phyloP scores from a whole-genome alignment of 2,888 invertebrate species.

The Drosophila anomelani region DNA sequence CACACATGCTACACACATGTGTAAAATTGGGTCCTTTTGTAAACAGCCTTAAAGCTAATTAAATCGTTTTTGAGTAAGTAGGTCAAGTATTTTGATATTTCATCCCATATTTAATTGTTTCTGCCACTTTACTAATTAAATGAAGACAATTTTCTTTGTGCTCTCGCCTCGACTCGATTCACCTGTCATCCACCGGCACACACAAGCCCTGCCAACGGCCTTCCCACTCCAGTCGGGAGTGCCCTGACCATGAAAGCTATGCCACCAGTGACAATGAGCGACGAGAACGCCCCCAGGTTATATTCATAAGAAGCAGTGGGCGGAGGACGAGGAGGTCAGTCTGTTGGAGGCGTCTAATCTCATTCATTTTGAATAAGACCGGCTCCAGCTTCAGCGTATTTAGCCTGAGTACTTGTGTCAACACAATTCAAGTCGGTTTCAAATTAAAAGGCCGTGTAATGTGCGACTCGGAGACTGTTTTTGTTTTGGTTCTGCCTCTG shows the following conservation, averaged over 20 bases:
- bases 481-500: constrained; percentile 37
- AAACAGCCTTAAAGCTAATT: constrained; percentile 30
- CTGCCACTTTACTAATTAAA: constrained; percentile 64
- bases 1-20: not conserved
- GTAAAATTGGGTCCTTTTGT: not conserved
- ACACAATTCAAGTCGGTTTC: constrained; percentile 45
- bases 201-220: not conserved
- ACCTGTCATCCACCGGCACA: constrained; percentile 17
- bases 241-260: constrained; percentile 27
- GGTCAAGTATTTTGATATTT: constrained; percentile 48
- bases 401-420: constrained; percentile 49
- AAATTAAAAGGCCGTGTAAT: constrained; percentile 39
- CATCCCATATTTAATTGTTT: constrained; percentile 46
- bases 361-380: constrained; percentile 48
- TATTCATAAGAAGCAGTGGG: constrained; percentile 11
- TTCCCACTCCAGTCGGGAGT: not conserved
- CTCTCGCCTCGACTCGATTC: constrained; percentile 17
- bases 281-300: constrained; percentile 24
- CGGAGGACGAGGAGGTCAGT: constrained; percentile 1
- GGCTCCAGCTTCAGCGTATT: constrained; percentile 31
- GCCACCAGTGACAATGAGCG: constrained; percentile 34
- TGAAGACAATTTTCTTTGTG: constrained; percentile 35
- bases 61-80: constrained; percentile 27
- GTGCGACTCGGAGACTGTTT: constrained; percentile 33
- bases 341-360: constrained; percentile 39